Conservation (phyloP, 2,797 vertebrate species). For the Coendou prehensilis region DNA sequence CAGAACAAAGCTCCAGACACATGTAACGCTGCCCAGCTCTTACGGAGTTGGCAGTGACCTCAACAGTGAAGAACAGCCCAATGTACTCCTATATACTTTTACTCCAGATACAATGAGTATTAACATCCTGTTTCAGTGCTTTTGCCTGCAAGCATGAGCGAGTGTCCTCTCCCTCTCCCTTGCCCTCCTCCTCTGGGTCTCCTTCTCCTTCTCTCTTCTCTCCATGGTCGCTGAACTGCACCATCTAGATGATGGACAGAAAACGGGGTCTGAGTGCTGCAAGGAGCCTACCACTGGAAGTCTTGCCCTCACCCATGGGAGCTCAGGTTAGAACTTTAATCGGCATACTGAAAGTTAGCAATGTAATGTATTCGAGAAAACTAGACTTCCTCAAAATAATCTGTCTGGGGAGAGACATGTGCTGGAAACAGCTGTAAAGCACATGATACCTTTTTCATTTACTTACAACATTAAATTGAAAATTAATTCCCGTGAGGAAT, state of each 20-base stretch:
- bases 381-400: conserved; percentile 23
- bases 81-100: accelerated
- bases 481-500: conserved; percentile 45
- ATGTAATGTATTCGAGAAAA: not conserved
- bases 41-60: not conserved
- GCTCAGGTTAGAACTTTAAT: not conserved
- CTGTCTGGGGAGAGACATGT: not conserved
- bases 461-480: conserved; percentile 75
- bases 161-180: not conserved
- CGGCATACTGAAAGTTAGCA: not conserved
- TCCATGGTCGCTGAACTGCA: accelerated
- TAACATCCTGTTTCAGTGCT: not conserved
- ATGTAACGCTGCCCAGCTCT: not conserved
- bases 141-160: not conserved
- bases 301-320: not conserved
- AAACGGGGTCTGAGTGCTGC: accelerated
- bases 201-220: not conserved
- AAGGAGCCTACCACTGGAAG: not conserved
- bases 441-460: conserved; percentile 13
- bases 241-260: not conserved
- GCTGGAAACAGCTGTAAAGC: conserved; percentile 34
- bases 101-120: too few species aligned
- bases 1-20: not conserved
- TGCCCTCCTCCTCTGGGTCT: too few species aligned
- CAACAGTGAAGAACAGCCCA: not conserved